Base-by-base conservation (phyloP, 2,888 invertebrate species). In the Mycalesis mineus region DNA sequence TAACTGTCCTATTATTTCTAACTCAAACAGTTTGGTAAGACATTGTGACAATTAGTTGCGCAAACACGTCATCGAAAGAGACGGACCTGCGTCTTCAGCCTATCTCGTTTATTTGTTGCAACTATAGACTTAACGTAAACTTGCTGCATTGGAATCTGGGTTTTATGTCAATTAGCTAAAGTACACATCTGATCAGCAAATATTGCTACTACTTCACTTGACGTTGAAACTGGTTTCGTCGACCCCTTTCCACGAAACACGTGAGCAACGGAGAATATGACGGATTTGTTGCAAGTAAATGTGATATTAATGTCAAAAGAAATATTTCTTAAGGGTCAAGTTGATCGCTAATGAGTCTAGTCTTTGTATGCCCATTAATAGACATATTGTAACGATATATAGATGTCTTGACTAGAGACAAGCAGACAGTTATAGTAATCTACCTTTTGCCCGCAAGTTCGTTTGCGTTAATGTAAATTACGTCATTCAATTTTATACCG, bases 251-350 rank as follows among this genome's bases (percentile, higher is more conserved):
- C 73, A 72, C 69, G 65, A 73, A 71, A 74, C 72, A 72, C 72
- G 73, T 73, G 73, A 75, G 72, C 71, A 67, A 54, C 57, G 49
- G 60, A 67, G 68, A 68, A 69, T 60, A 64, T 74, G 80, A 80
- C 72, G 74, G 74, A 78, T 77, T 76, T 75, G 75, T 73, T 71
- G 68, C 70, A 70, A 75, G 74, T 71, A 77, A 57, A 75, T 74
- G 57, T 60, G 59, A 58, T 64, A 60, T 60, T 60, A 47, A 54
- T 64, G 63, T 57, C 55, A 60, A 72, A 72, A 73, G 72, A 70
- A 58, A 70, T 55, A 57, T 41, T 56, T 52, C 41, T 57, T 40
- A 40, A 47, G 36, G 51, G 29, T 41, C 51, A 51, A 40, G 50
- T 51, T 29, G 39, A 40, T 29, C 7, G 40, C 14, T 8, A 8